Conservation (phyloP, 2,888 invertebrate species). For the Penaeus monodon region DNA sequence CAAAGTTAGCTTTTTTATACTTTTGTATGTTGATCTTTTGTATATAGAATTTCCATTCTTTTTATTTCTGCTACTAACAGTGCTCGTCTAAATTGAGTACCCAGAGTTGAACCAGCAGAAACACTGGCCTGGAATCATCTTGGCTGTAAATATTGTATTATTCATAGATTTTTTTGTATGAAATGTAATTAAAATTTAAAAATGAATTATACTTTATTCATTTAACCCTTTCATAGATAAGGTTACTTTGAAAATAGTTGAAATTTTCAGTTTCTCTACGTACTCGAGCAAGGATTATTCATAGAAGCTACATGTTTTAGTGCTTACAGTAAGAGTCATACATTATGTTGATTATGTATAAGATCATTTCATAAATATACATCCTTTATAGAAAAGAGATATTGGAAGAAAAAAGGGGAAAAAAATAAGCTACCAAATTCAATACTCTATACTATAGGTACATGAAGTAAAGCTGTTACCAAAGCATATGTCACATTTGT, state of each 20-base stretch:
- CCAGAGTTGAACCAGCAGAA: conserved; percentile 56
- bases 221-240: no score
- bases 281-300: no score
- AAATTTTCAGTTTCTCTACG: background rate
- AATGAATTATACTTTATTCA: background rate
- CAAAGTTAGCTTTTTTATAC: conserved; percentile 63
- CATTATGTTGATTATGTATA: no score
- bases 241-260: background rate
- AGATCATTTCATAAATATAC: no score
- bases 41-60: conserved; percentile 58
- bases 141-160: conserved; percentile 62
- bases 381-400: no score
- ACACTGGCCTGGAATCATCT: conserved; percentile 60
- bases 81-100: conserved; percentile 37
- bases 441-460: no score
- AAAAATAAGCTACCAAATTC: no score
- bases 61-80: conserved; percentile 59
- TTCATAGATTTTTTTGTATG: conserved; percentile 61
- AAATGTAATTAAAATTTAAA: conserved; percentile 56
- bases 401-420: no score
- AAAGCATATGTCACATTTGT: no score
- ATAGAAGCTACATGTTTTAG: no score
- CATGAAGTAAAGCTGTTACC: no score
- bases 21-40: conserved; percentile 62
- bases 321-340: no score